Conservation (phyloP, 2,797 vertebrate genomes). For the Pantherophis vulpinus region DNA sequence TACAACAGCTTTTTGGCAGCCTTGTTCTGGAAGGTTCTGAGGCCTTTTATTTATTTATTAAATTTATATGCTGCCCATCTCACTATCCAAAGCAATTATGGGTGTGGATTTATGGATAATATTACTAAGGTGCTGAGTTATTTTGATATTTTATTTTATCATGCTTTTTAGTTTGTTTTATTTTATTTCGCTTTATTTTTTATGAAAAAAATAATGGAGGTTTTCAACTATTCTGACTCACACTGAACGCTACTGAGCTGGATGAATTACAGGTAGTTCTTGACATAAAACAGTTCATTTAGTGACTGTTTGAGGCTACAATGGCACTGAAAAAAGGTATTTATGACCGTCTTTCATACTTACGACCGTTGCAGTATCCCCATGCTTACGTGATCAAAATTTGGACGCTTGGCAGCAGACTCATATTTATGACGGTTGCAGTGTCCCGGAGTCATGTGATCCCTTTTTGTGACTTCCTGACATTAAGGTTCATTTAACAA, state of each 20-base stretch:
- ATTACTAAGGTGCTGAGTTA: not conserved
- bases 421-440: no score
- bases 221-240: not conserved
- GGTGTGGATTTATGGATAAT: not conserved
- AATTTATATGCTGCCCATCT: not conserved
- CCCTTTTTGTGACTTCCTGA: no score
- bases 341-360: no score
- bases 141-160: not conserved
- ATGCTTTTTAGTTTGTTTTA: not conserved
- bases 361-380: no score
- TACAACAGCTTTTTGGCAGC: not conserved
- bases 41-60: not conserved
- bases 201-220: not conserved
- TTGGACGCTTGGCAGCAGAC: accelerated
- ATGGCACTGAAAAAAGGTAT: no score
- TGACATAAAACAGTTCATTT: no score
- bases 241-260: not conserved
- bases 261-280: not conserved
- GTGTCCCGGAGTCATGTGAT: no score
- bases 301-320: no score
- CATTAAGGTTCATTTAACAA: no score
- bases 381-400: no score
- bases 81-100: not conserved
- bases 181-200: not conserved
- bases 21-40: not conserved